Evolutionary conservation across 2,888 invertebrate genomes (phyloP).

Genomic region (Drosophila prolongata): DNA sequence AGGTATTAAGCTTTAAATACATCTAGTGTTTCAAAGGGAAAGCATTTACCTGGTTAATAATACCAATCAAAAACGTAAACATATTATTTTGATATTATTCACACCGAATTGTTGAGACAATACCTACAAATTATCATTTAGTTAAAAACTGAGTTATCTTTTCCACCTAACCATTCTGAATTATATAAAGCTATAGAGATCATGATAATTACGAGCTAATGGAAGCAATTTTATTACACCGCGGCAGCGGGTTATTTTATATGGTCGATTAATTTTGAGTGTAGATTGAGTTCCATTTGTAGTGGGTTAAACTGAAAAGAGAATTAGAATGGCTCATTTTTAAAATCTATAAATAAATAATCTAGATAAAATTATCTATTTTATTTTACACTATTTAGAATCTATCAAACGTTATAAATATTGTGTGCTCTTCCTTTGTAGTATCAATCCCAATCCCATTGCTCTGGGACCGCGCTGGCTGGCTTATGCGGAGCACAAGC

Average conservation of each 20-base stretch:
- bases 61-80: no score
- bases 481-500: constrained; percentile 94
- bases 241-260: background rate
- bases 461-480: constrained; percentile 94
- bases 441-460: constrained; percentile 90
- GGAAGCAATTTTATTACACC: background rate
- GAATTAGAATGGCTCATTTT: background rate
- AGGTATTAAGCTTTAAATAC: no score
- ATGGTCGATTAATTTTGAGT: background rate
- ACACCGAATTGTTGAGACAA: no score
- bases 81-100: no score
- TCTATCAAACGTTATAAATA: no score
- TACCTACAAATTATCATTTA: no score
- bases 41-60: no score
- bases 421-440: constrained; percentile 41
- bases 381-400: no score
- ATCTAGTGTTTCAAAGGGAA: no score
- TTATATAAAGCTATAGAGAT: background rate
- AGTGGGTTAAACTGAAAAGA: background rate
- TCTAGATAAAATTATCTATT: no score
- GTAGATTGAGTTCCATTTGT: background rate
- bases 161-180: background rate
- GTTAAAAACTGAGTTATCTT: no score
- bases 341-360: no score
- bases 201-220: constrained; percentile 1